Conservation (phyloP, 2,797 vertebrate genomes). For the Argentina silus region DNA sequence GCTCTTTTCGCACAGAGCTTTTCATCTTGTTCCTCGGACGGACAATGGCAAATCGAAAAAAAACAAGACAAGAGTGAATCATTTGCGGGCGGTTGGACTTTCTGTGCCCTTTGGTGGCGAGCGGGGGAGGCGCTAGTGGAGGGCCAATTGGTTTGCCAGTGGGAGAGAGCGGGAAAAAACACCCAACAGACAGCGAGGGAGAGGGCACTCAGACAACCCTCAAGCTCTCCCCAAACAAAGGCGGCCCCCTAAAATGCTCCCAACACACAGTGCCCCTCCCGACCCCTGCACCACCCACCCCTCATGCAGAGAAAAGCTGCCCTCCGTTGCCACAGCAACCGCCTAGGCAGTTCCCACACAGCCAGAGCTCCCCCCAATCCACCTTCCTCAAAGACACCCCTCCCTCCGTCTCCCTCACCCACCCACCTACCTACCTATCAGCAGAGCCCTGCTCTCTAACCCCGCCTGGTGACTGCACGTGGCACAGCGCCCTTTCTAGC, state of each 20-base stretch:
- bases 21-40: conserved; percentile 26
- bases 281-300: conserved; percentile 55
- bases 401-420: background rate
- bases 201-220: conserved; percentile 38
- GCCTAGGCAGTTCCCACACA: conserved; percentile 57
- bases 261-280: conserved; percentile 46
- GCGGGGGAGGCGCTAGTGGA: conserved; percentile 24
- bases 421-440: conserved; percentile 6
- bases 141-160: conserved; percentile 41
- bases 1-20: conserved; percentile 35
- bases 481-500: conserved; percentile 33
- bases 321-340: conserved; percentile 65
- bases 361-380: conserved; percentile 28
- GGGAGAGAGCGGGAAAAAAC: background rate
- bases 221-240: conserved; percentile 58
- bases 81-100: conserved; percentile 44
- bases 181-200: background rate
- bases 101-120: conserved; percentile 25
- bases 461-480: conserved; percentile 42
- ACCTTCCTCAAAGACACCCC: conserved; percentile 35
- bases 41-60: conserved; percentile 42
- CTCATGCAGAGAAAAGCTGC: conserved; percentile 17
- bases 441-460: conserved; percentile 20
- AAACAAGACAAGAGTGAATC: conserved; percentile 13
- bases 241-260: conserved; percentile 52